Evolutionary conservation across 2,888 invertebrate species (phyloP).

Genomic region (Oscheius sp.): DNA sequence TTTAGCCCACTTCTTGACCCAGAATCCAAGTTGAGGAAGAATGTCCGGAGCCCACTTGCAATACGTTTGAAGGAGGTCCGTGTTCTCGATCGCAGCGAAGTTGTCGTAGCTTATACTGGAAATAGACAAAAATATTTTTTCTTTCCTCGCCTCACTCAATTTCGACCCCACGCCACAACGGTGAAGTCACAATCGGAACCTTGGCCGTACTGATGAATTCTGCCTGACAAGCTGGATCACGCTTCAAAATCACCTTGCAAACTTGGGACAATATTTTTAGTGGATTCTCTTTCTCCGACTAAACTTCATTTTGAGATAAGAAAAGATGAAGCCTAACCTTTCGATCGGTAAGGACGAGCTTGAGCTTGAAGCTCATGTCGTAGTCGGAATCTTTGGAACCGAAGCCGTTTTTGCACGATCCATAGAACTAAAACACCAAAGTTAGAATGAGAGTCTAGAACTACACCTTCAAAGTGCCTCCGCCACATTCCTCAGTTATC

Average conservation of each 20-base stretch:
- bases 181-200: background rate
- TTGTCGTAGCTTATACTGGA: conserved; percentile 11
- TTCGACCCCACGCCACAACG: conserved; percentile 1
- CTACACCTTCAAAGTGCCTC: too few relatives aligned
- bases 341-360: too few relatives aligned
- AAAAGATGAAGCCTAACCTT: too few relatives aligned
- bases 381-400: too few relatives aligned
- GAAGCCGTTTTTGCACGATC: too few relatives aligned
- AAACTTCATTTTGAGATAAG: too few relatives aligned
- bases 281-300: background rate
- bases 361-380: too few relatives aligned
- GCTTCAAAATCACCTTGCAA: background rate
- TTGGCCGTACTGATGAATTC: background rate
- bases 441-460: too few relatives aligned
- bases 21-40: background rate
- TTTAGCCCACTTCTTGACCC: conserved; percentile 17
- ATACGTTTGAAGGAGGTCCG: background rate
- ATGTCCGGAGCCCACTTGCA: conserved; percentile 1
- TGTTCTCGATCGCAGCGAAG: background rate
- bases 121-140: background rate
- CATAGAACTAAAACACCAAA: too few relatives aligned
- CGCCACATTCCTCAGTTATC: too few relatives aligned
- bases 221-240: background rate
- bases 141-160: conserved; percentile 6
- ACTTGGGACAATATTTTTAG: background rate